Base-by-base conservation (phyloP, 1,140 invertebrate species). In the Pararge aegeria region DNA sequence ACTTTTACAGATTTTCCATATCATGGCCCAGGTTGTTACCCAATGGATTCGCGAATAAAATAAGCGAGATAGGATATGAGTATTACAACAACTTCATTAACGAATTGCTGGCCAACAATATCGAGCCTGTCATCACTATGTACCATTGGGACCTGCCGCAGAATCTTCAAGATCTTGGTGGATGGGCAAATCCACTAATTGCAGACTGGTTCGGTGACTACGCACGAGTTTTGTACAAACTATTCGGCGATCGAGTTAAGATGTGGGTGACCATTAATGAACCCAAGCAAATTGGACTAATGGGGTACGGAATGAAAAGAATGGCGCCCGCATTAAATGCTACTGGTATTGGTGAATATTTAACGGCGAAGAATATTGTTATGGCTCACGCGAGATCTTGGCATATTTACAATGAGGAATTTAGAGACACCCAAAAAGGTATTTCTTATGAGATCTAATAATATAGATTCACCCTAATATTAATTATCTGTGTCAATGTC, bases 81-180 rank as follows among this genome's bases (percentile, higher is more conserved):
- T 94, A 94, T 65, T 94, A 94, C 73, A 91, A 92, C 59, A 88
- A 90, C 38, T 61, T 94, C 0, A 92, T 94, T 15, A 69, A 93
- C 65, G 89, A 89, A 55, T 66, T 94, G 1, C 9, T 92, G 0
- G 75, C 63, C 7, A 85, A 90, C 37, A 79, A 78, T 9, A 93
- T 94, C 19, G 72, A 87, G 27, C 93, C 93, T 3, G 75, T 93
- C 64, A 91, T 86, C 0, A 88, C 85, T 0, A 64, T 88, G 9
- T 88, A 70, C 55, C 87, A 90, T 55, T 88, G 81, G 79, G 85
- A 88, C 55, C 64, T 87, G 10, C 87, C 85, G 0, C 84, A 88
- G 64, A 69, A 51, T 12, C 54, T 90, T 2, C 80, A 87, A 74
- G 79, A 87, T 56, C 52, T 89, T 4, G 87, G 86, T 9, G 85